Evolutionary conservation across 2,797 vertebrate genomes (phyloP).

Genomic region (Coilia nasus): DNA sequence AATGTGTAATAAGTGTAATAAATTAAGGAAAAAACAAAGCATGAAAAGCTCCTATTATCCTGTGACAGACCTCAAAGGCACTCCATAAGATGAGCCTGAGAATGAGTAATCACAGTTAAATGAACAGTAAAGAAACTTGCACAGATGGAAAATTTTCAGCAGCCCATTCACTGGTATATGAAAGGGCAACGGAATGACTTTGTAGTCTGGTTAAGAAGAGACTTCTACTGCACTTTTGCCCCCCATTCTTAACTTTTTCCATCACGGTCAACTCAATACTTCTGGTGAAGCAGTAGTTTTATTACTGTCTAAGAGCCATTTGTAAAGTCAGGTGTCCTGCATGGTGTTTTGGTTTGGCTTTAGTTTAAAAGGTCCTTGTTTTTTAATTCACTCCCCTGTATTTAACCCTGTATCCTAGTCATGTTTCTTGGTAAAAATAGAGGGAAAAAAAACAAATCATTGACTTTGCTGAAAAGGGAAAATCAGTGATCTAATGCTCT

Average conservation of each 20-base stretch:
- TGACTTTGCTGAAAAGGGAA: neutral
- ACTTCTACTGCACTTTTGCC: neutral
- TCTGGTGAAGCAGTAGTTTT: neutral
- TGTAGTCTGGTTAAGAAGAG: neutral
- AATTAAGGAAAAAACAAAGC: no score
- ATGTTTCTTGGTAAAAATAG: neutral
- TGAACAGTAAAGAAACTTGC: neutral
- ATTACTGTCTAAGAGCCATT: neutral
- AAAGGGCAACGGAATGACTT: neutral
- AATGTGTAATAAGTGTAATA: no score
- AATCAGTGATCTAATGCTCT: no score
- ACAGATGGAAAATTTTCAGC: neutral
- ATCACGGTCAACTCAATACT: neutral
- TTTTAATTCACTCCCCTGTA: neutral
- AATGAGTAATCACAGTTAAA: neutral
- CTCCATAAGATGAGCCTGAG: neutral
- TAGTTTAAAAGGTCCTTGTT: neutral
- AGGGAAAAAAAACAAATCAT: neutral
- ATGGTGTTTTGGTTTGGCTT: neutral
- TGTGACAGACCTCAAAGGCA: neutral
- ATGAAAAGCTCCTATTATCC: neutral
- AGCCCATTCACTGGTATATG: neutral
- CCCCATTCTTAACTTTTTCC: no score
- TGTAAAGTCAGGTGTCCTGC: neutral
- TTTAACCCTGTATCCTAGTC: neutral